These are phyloP conservation scores for Hirundo rustica DNA, from an alignment of 2,797 vertebrate genomes.

Conservation along the genomic window DNA sequence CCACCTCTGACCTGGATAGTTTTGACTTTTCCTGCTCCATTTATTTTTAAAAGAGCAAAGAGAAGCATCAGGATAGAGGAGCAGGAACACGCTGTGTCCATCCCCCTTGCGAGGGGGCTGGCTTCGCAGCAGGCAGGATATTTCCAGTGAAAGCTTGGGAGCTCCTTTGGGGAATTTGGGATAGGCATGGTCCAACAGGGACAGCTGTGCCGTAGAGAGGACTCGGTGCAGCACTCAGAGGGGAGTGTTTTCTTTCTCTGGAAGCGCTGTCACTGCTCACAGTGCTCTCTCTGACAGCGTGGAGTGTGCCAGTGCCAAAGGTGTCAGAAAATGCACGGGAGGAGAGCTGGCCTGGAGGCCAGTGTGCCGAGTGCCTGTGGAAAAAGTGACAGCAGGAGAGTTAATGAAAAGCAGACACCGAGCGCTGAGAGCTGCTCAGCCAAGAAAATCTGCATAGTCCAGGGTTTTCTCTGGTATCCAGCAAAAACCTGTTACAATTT, in stretches of 20 bases:
- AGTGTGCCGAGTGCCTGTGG: background rate
- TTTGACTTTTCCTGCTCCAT: background rate
- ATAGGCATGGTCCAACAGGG: rapidly evolving
- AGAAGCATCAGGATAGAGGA: background rate
- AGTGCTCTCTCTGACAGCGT: background rate
- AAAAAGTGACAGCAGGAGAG: slow-evolving; percentile 35
- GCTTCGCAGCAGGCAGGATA: background rate
- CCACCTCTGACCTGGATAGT: background rate
- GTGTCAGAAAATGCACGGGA: background rate
- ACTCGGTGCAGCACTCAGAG: background rate
- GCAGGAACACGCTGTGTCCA: background rate
- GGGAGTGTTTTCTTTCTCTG: background rate
- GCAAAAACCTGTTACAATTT: background rate
- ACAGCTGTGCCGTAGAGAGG: background rate
- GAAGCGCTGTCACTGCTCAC: background rate
- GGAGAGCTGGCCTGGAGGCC: background rate
- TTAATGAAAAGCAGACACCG: slow-evolving; percentile 31
- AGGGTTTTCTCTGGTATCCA: background rate
- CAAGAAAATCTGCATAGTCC: background rate
- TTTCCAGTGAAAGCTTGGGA: background rate
- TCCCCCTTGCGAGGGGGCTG: background rate
- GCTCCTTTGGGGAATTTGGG: background rate
- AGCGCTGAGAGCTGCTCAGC: background rate
- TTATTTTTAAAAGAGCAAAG: background rate
- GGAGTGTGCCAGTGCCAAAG: background rate